Base-by-base conservation (phyloP, 2,888 invertebrate species). In the Coleophora flavipennella region DNA sequence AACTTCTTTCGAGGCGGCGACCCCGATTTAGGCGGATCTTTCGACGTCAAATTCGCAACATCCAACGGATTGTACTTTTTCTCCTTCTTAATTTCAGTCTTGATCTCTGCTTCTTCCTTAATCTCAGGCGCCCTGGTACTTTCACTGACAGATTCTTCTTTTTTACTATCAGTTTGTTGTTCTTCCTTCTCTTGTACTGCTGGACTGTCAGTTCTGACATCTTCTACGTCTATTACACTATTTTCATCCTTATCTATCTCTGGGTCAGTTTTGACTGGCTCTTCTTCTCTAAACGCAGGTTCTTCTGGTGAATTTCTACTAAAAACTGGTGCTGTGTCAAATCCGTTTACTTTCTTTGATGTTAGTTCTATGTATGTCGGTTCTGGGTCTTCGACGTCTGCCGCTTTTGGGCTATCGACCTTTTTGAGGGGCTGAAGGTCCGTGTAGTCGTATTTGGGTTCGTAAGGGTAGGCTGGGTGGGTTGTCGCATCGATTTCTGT, bases 1-100 rank as follows among this genome's bases (percentile, higher is more conserved):
- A 86, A 56, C 55, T 87, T 86, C 53, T 87, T 86, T 50, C 86
- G 75, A 1, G 77, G 75, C 13, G 85, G 81, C 3, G 83, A 76
- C 36, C 70, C 72, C 4, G 80, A 76, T 50, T 84, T 86, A 1
- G 88, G 87, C 1, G 88, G 88, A 57, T 88, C 88, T 61, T 86
- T 86, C 8, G 88, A 86, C 25, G 88, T 88, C 50, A 88, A 72
- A 70, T 89, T 89, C 43, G 87, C 88, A 9, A 89, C 88, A 58
- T 89, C 89, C 40, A 89, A 63, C n/a, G 89, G 89, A 62, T 89
- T 87, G 51, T 84, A 88, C 49, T 84, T 88, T 65, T 73, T 87
- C 61, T 69, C 70, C 62, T 48, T 55, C 41, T 59, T 70, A 13
- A 42, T 58, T 48, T 76, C 80, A 65, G 66, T 71, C 66, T 78